Base-by-base conservation (phyloP, 2,888 invertebrate species). In the Chromoteleia sp. region DNA sequence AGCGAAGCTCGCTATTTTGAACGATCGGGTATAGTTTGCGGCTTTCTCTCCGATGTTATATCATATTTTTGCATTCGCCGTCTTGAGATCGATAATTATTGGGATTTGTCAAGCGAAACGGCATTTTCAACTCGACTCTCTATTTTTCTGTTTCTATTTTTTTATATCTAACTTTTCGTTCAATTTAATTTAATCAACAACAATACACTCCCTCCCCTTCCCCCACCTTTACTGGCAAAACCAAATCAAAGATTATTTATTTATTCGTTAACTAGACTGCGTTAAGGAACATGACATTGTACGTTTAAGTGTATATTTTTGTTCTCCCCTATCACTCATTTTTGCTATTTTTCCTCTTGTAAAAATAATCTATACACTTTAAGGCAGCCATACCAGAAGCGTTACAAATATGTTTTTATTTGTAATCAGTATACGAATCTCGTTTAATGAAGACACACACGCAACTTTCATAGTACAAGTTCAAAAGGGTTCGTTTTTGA, bases 181-280 rank as follows among this genome's bases (percentile, higher is more conserved):
- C 33, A 48, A 43, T 15, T n/a, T 59, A 59, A 59, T 39, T 58
- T 58, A 58, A 39, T 58, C 25, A 29, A 25, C 33, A 48, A 21
- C 52, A 77, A 63, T 17, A 4, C 7, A 52, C 50, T 63, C 52
- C 50, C 70, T 43, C 25, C 25, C 25, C 25, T 6, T 25, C 6
- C 67, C 76, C 79, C 76, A 73, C 68, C 70, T 70, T 59, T 58
- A 79, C 59, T 58, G 71, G 61, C 65, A 67, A 74, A 82, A 82
- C 78, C 77, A 76, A 83, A 86, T 78, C 82, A 77, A 82, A 83
- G 84, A 83, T 85, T 79, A 87, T 86, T 88, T 87, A 88, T 88
- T 89, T 88, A 86, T 87, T 86, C 83, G 81, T 86, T 85, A 87
- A 82, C 84, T 87, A 86, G 85, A 82, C 81, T 75, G 84, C 80